Evolutionary conservation across 1,140 invertebrate species (phyloP), one percentile per base, ranked within the genome.

Genomic region (Carcinoscorpius rotundicauda): DNA sequence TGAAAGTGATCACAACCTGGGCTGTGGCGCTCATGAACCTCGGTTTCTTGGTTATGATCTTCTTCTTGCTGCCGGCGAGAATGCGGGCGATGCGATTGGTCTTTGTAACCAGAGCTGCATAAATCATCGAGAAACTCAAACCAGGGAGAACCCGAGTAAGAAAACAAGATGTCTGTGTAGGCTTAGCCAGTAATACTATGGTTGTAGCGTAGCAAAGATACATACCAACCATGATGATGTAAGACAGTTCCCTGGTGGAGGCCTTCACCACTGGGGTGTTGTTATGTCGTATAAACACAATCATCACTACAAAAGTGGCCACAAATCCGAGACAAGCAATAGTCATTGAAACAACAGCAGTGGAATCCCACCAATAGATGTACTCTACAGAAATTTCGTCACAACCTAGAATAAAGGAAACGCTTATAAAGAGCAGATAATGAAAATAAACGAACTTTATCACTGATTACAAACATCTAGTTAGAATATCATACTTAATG

Each of bases 71-170:
- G 1, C 87, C 87, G 8, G 88, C 87, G 52, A 93, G 79, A 70
- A 92, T 91, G 11, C 89, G 75, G 0, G 88, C 87, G 53, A 93
- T 93, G 60, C 89, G 79, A 76, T 93, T 92, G 0, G 89, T 93
- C 79, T 91, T 91, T 4, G 88, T 91, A 3, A 92, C 80, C 9
- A 93, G 76, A 4, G 88, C 85, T 0, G 87, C 86, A 75, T 91
- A 93, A 67, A 92, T 89, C 76, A 91, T 86, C 0, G 87, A 83
- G 72, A 93, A 91, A 56, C 85, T 85, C 56, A 92, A 79, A 4
- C 87, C 87, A 0, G 87, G 87, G 66, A 89, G 76, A 55, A 87
- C 79, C 57, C 87, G 78, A 49, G 83, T 82, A 5, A 89, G 69
- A 10, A 83, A 82, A 75, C 90, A 93, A 0, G 83, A 82, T 3